Conservation (phyloP, 2,113 vertebrate genomes). For the Emberiza fucata region DNA sequence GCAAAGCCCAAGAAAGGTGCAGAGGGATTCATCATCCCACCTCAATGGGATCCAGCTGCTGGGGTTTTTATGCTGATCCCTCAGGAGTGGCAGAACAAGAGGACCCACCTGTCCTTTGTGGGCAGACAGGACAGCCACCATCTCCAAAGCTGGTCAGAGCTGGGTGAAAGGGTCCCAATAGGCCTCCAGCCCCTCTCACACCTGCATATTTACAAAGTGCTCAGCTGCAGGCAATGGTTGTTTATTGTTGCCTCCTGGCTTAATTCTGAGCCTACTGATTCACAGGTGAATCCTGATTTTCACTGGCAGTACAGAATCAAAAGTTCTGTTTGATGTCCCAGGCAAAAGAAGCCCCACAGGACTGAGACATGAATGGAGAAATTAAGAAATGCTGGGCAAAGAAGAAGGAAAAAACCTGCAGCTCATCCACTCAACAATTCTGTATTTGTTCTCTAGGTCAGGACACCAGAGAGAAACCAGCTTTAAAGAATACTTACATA, state of each 20-base stretch:
- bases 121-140: background rate
- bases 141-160: accelerated
- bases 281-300: background rate
- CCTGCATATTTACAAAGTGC: background rate
- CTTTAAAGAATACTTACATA: background rate
- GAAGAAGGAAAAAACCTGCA: background rate
- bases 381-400: background rate
- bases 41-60: background rate
- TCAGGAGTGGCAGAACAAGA: background rate
- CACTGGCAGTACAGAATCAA: background rate
- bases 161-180: background rate
- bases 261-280: background rate
- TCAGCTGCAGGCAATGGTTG: background rate
- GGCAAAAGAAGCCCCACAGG: background rate
- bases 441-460: background rate
- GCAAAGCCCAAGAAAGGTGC: background rate
- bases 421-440: background rate
- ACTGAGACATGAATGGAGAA: background rate
- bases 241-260: background rate
- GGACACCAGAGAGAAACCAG: background rate
- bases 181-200: background rate
- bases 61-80: background rate
- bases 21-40: background rate
- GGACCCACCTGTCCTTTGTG: background rate
- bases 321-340: background rate